Conservation (phyloP, 2,113 vertebrate genomes). For the Polyodon spathula region DNA sequence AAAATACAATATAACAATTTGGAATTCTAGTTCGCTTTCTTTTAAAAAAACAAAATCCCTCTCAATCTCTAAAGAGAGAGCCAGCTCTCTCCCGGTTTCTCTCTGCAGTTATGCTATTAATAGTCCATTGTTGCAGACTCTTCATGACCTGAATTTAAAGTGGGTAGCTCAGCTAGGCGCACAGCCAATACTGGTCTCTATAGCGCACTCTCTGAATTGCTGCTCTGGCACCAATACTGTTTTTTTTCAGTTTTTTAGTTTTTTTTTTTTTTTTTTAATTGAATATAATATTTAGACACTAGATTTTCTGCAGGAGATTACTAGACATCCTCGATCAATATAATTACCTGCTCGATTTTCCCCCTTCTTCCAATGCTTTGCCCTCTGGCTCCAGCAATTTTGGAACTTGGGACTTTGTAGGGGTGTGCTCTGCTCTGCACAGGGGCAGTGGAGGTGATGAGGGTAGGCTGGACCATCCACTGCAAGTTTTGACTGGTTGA, state of each 20-base stretch:
- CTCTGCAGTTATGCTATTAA: constrained; percentile 61
- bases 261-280: neutral
- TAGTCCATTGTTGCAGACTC: constrained; percentile 65
- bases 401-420: constrained; percentile 61
- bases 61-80: constrained; percentile 29
- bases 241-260: too few relatives aligned
- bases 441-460: constrained; percentile 74
- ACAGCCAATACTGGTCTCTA: constrained; percentile 31
- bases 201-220: constrained; percentile 32
- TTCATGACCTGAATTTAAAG: constrained; percentile 66
- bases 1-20: constrained; percentile 29
- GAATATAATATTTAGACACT: neutral
- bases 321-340: neutral
- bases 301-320: neutral
- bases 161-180: constrained; percentile 44
- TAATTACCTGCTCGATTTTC: constrained; percentile 82
- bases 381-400: constrained; percentile 61
- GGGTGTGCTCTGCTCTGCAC: constrained; percentile 72
- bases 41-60: constrained; percentile 26
- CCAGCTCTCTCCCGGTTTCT: constrained; percentile 41
- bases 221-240: constrained; percentile 30
- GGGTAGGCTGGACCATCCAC: constrained; percentile 86
- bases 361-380: constrained; percentile 76
- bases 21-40: constrained; percentile 30
- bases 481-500: constrained; percentile 83